Base-by-base conservation (phyloP, 2,888 invertebrate species). In the Aleiodes alternator region DNA sequence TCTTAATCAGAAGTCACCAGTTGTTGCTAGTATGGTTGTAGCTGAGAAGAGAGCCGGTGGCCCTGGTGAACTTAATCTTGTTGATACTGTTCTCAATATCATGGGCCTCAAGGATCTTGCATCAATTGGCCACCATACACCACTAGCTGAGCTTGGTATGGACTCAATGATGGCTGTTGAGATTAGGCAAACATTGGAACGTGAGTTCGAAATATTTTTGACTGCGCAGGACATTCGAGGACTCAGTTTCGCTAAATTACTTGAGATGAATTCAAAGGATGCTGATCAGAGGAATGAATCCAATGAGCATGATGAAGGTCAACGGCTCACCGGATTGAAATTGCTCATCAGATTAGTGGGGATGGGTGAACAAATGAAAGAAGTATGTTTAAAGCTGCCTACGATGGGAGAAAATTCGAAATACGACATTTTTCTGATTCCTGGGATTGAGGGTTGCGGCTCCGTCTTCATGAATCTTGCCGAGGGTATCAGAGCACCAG, bases 111-210 rank as follows among this genome's bases (percentile, higher is more conserved):
- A 79, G 61, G 76, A 79, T 73, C 61, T 77, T 6, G 79, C 76
- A 29, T 51, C 61, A 14, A 61, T 74, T 0, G 94, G 95, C 59
- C 92, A 93, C 77, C 93, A 94, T 84, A 92, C 94, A 0, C 93
- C 94, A 0, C 90, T 99, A 1, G 96, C 96, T 0, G 98, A 98
- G 87, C 91, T 99, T 79, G 98, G 98, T 50, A 96, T 99, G 94
- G 98, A 99, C 90, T 98, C 98, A 1, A 94, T 98, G 91, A 98
- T 97, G 97, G 97, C 96, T 0, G 96, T 98, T 0, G 98, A 99
- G 90, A 97, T 99, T 81, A 98, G 97, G 83, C 97, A 98, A 90
- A 95, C 95, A 0, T 89, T 98, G 1, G 97, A 98, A 88, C 91
- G 96, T 82, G 96, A 97, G 87, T 97, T 95, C 86, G 97, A 98